Evolutionary conservation across 2,888 invertebrate species (phyloP).

Genomic region (Protonemura montana): DNA sequence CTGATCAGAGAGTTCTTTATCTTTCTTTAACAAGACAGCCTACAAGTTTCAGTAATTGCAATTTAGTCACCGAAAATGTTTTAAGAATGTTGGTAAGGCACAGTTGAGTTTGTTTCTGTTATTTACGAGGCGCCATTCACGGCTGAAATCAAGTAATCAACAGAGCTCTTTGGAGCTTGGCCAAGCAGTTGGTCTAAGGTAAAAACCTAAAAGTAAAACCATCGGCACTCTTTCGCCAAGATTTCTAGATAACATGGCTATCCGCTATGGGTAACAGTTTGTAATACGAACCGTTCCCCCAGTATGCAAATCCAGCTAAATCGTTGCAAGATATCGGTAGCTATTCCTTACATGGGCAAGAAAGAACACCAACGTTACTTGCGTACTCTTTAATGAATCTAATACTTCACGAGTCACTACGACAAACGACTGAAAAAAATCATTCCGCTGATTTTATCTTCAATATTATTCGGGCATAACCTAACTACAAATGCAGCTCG

Average conservation of each 20-base stretch:
- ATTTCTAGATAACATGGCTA: background rate
- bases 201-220: background rate
- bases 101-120: constrained; percentile 10
- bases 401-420: background rate
- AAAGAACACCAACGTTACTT: background rate
- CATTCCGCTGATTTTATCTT: background rate
- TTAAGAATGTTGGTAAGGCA: background rate
- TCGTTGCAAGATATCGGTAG: background rate
- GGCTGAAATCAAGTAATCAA: constrained; percentile 27
- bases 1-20: background rate
- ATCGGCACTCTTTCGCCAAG: background rate
- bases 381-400: background rate
- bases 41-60: constrained; percentile 13
- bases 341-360: background rate
- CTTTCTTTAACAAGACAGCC: background rate
- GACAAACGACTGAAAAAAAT: background rate
- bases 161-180: background rate
- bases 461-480: background rate
- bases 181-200: background rate
- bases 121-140: constrained; percentile 18
- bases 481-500: background rate
- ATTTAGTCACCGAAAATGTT: constrained; percentile 18
- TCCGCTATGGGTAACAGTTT: background rate
- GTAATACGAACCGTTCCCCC: background rate
- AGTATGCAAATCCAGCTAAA: background rate